These are phyloP conservation scores for Cyanoramphus novaezelandiae DNA, from an alignment of 2,113 vertebrate genomes.

Conservation along the genomic window DNA sequence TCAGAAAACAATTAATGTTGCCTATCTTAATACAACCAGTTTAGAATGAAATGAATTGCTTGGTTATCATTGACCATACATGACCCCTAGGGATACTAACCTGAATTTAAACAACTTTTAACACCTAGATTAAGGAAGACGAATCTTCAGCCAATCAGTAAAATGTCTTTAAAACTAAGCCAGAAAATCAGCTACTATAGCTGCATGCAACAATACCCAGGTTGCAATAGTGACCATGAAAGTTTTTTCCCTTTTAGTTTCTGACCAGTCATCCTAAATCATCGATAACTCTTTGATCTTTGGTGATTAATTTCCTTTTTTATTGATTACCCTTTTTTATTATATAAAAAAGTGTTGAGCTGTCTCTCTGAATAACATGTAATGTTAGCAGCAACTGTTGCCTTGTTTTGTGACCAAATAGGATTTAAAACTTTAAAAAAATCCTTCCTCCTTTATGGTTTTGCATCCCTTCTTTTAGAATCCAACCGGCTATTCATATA, in stretches of 20 bases:
- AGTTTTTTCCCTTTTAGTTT: neutral
- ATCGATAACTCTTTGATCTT: neutral
- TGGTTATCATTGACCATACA: neutral
- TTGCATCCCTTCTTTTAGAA: neutral
- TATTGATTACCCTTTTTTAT: neutral
- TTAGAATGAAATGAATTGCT: neutral
- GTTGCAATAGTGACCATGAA: neutral
- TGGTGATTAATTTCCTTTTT: neutral
- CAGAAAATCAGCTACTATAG: neutral
- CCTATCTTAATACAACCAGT: neutral
- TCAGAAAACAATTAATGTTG: neutral
- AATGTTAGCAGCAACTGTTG: neutral
- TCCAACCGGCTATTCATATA: neutral
- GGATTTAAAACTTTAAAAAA: neutral
- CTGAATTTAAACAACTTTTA: slow-evolving; percentile 18
- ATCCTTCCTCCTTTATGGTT: neutral
- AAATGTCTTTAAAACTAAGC: neutral
- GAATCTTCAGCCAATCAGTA: neutral
- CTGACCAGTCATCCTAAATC: neutral
- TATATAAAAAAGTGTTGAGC: neutral
- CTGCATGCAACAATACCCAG: neutral
- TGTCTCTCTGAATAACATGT: neutral
- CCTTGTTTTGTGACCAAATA: neutral
- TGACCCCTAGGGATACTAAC: neutral
- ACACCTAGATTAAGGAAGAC: neutral